A percentile compares a stretch with the other conserved stretches of the same genome.
phyloP scores from a whole-genome alignment of 2,113 vertebrate genomes.

The Siniperca knerii region DNA sequence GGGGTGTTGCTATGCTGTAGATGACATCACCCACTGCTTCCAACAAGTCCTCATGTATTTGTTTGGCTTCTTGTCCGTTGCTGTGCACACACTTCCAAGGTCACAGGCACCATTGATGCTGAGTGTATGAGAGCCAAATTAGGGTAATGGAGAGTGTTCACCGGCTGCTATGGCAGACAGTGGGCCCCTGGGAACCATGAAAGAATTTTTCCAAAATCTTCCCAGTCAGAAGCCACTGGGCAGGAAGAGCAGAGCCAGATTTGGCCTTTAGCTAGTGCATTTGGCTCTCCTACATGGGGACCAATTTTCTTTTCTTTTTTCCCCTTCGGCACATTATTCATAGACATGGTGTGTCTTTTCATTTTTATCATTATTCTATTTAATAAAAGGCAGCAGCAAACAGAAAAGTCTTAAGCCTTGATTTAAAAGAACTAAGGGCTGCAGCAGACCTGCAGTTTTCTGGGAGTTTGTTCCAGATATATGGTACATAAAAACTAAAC shows the following conservation, averaged over 20 bases:
- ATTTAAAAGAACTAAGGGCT: too few relatives aligned
- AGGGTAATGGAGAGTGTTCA: constrained; percentile 46
- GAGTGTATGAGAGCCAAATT: constrained; percentile 39
- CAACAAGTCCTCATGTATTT: constrained; percentile 56
- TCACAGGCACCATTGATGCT: constrained; percentile 44
- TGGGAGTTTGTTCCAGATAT: too few relatives aligned
- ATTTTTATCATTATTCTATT: too few relatives aligned
- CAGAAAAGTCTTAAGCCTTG: too few relatives aligned
- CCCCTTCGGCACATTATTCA: too few relatives aligned
- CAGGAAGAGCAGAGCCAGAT: constrained; percentile 18
- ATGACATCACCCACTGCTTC: constrained; percentile 68
- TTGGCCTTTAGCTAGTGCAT: constrained; percentile 1
- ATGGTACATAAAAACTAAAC: too few relatives aligned
- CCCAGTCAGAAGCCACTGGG: constrained; percentile 11
- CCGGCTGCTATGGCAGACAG: constrained; percentile 33
- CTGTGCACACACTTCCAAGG: constrained; percentile 61
- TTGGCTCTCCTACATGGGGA: background rate
- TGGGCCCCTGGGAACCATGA: constrained; percentile 29
- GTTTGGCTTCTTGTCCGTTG: constrained; percentile 62
- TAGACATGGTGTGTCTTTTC: too few relatives aligned
- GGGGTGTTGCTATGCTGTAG: constrained; percentile 11
- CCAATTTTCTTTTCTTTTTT: too few relatives aligned
- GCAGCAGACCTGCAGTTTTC: too few relatives aligned
- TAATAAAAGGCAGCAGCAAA: too few relatives aligned
- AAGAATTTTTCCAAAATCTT: constrained; percentile 31